A percentile compares a stretch with the other conserved stretches of the same genome.
phyloP scores from a whole-genome alignment of 2,113 vertebrate species.

The Cynocephalus volans region DNA sequence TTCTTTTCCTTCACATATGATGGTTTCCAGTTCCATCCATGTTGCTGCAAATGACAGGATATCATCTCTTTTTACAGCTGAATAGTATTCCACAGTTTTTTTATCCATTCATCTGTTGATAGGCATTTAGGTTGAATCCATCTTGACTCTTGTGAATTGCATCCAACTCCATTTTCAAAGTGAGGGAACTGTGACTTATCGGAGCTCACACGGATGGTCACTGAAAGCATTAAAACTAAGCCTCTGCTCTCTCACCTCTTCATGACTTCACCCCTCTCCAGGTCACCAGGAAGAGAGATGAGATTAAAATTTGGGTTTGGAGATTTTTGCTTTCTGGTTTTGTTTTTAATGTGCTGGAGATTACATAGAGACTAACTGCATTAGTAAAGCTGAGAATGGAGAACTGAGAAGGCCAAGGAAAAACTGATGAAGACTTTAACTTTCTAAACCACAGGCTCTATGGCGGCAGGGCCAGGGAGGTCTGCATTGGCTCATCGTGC shows the following conservation, averaged over 20 bases:
- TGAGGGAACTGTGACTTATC: background rate
- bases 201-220: background rate
- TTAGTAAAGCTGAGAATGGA: background rate
- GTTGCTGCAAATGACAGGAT: too few species aligned
- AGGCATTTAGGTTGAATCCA: too few species aligned
- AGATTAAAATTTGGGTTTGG: background rate
- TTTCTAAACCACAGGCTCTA: background rate
- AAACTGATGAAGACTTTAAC: background rate
- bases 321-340: background rate
- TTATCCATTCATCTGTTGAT: too few species aligned
- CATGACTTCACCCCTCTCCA: background rate
- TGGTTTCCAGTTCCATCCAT: too few species aligned
- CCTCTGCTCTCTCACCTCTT: background rate
- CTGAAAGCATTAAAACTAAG: background rate
- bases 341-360: background rate
- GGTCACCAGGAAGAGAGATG: background rate
- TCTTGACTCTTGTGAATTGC: too few species aligned
- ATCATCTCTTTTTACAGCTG: too few species aligned
- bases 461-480: too few species aligned
- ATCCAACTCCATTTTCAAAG: too few species aligned
- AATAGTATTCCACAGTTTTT: too few species aligned
- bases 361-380: background rate
- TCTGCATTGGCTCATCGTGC: background rate
- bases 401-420: background rate
- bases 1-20: too few species aligned